Percentiles rank a stretch among this genome's conserved stretches.
Conservation (phyloP, 2,888 invertebrate species). For the Brassicogethes aeneus region DNA sequence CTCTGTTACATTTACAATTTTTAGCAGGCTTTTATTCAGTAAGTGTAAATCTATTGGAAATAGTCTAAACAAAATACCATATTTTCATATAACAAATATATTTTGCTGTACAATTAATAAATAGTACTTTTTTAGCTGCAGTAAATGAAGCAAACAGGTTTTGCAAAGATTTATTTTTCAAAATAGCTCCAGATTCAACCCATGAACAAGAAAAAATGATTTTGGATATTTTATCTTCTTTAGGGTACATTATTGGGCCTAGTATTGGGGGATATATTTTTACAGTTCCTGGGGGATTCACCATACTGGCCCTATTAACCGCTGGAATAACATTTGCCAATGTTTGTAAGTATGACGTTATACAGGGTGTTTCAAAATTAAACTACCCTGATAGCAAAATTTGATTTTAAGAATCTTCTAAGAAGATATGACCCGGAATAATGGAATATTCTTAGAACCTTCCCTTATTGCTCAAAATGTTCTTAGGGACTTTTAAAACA, state of each 20-base stretch:
- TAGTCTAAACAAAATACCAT: no score
- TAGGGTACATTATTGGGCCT: neutral
- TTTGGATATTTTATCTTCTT: neutral
- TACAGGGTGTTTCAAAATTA: no score
- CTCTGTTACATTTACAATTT: neutral
- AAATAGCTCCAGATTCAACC: neutral
- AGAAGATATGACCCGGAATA: no score
- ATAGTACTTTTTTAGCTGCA: neutral
- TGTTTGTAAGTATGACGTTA: neutral
- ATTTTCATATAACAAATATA: no score
- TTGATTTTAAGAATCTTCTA: no score
- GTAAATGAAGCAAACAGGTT: neutral
- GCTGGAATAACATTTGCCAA: neutral
- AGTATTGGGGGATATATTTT: neutral
- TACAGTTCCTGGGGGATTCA: neutral
- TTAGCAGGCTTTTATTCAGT: constrained; percentile 1
- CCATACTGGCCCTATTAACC: neutral
- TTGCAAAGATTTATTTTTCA: neutral
- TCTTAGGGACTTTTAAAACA: no score
- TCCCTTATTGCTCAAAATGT: no score
- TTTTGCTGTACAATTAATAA: neutral
- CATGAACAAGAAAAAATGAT: neutral
- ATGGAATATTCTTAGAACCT: no score
- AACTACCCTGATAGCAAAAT: no score
- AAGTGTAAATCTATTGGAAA: no score